Base-by-base conservation (phyloP, 2,888 invertebrate genomes). In the Octonoba sinensis region DNA sequence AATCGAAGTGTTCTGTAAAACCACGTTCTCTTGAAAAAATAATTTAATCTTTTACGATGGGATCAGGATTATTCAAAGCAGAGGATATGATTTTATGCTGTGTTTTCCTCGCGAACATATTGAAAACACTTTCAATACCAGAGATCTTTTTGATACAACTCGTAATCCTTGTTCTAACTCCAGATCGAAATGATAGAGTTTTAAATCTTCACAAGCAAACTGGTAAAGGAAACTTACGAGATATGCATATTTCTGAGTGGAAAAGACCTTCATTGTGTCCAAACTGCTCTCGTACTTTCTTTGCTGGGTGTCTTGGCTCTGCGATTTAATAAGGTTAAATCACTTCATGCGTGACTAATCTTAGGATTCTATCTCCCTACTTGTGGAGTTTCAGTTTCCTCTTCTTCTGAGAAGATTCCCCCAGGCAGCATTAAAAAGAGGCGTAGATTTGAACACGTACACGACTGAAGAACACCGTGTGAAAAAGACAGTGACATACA, bases 401-500 rank as follows among this genome's bases (percentile, higher is more conserved):
- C 51, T 11, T 70, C 44, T 44, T 67, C 59, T 60, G n/a, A 22
- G n/a, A 27, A 44, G 24, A 24, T 20, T 24, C 64, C 62, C 24
- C 8, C 6, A 47, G 62, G 54, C 20, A 44, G 46, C 13, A 47
- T 65, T 44, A 60, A 54, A 27, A 46, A 27, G 20, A 67, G 67
- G 66, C 62, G 56, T 57, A 47, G 56, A 66, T 47, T 22, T 20
- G 36, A 36, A 36, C 44, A 46, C 54, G 51, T 27, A 56, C 24
- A 60, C 24, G 44, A 49, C 27, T 27, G 59, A 71, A 78, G 36
- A 59, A 49, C 49, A n/a, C 13, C 27, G 24, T 62, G 46, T 57
- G 36, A 49, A 72, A 65, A 66, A 66, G n/a, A 64, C 67, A 79
- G 59, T 79, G 72, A 67, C 78, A 79, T 24, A 79, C 60, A 72